A percentile compares a stretch with the other conserved stretches of the same genome.
These are phyloP conservation scores for Lasioglossum vierecki DNA, from an alignment of 2,888 invertebrate species.

Conservation along the genomic window DNA sequence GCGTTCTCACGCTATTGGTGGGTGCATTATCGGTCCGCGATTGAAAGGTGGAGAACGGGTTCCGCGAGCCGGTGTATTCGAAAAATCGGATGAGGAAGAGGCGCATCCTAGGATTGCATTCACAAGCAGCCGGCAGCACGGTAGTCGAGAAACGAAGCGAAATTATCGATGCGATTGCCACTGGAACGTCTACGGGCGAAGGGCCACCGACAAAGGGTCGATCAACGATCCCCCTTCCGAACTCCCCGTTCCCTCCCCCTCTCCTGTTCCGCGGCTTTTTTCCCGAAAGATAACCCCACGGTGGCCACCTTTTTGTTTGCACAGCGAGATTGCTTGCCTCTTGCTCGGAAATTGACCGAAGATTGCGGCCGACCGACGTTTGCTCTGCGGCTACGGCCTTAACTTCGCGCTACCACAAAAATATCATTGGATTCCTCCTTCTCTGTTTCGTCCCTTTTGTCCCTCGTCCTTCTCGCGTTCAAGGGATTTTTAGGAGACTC, in stretches of 20 bases:
- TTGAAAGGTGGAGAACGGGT: conserved; percentile 49
- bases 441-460: conserved; percentile 30
- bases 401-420: conserved; percentile 79
- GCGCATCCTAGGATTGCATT: conserved; percentile 62
- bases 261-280: conserved; percentile 62
- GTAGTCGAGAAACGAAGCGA: conserved; percentile 73
- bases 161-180: conserved; percentile 82
- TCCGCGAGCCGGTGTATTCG: conserved; percentile 29
- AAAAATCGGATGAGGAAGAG: conserved; percentile 58
- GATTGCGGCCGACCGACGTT: conserved; percentile 83
- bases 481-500: neutral
- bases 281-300: conserved; percentile 70
- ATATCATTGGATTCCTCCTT: conserved; percentile 73
- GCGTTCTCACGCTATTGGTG: neutral
- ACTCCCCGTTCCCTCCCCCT: conserved; percentile 64
- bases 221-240: conserved; percentile 72
- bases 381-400: conserved; percentile 80
- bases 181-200: conserved; percentile 73
- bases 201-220: conserved; percentile 78
- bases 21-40: conserved; percentile 23
- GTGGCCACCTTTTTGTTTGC: conserved; percentile 81
- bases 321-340: conserved; percentile 80
- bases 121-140: conserved; percentile 54
- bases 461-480: conserved; percentile 23
- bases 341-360: conserved; percentile 81